Evolutionary conservation across 2,797 vertebrate genomes (phyloP).

Genomic region (Setipinna tenuifilis): DNA sequence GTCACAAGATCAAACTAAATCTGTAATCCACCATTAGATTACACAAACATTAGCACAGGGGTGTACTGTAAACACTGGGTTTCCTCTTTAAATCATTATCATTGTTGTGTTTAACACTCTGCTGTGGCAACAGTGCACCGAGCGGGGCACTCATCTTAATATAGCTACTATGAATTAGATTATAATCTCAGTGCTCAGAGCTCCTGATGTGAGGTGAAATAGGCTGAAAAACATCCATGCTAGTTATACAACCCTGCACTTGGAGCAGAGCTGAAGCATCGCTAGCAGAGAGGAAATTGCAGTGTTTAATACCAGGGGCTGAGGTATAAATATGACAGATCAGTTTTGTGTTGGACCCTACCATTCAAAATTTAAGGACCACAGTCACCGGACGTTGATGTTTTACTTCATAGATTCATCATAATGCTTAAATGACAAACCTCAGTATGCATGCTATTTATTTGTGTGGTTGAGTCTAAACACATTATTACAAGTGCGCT

Average conservation of each 20-base stretch:
- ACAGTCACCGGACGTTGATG: background rate
- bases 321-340: background rate
- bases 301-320: too few relatives aligned
- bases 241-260: background rate
- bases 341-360: background rate
- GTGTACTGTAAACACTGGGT: background rate
- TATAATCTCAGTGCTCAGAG: background rate
- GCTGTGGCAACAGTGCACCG: background rate
- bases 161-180: background rate
- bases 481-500: background rate
- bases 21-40: constrained; percentile 17
- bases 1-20: background rate
- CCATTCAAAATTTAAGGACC: background rate
- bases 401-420: background rate
- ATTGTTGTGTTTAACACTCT: background rate
- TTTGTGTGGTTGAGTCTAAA: background rate
- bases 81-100: background rate
- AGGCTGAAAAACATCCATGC: background rate
- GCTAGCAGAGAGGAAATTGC: too few relatives aligned
- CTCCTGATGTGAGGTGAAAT: background rate
- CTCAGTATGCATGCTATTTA: background rate
- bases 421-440: background rate
- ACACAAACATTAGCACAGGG: background rate
- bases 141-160: background rate
- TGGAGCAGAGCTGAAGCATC: background rate